These are phyloP conservation scores for Stigmatopora argus DNA, from an alignment of 2,113 vertebrate species.

Conservation along the genomic window DNA sequence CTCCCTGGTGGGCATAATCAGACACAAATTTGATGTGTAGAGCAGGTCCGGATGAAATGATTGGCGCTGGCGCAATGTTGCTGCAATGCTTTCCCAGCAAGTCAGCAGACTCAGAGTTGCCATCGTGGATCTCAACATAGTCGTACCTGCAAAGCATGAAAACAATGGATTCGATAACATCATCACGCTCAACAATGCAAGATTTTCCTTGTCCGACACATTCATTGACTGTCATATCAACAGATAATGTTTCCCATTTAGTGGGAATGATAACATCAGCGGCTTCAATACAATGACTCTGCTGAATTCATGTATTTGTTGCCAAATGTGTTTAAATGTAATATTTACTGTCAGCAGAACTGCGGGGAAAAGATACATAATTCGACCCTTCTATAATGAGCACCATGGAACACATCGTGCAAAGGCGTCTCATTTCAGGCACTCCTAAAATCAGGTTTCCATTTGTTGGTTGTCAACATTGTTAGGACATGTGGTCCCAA, in stretches of 20 bases:
- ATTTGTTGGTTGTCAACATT: not conserved
- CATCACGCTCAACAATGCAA: not conserved
- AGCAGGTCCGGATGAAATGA: slow-evolving; percentile 89
- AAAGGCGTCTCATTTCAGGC: not conserved
- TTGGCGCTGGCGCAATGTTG: slow-evolving; percentile 92
- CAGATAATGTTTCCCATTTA: not conserved
- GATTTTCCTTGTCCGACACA: not conserved
- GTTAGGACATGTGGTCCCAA: too few relatives aligned
- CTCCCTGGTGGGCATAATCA: slow-evolving; percentile 94
- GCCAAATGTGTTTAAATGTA: not conserved
- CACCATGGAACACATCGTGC: not conserved
- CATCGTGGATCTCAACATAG: slow-evolving; percentile 95
- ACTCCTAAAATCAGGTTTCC: not conserved
- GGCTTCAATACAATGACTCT: not conserved
- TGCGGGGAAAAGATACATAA: not conserved
- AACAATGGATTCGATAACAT: not conserved
- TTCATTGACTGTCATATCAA: not conserved
- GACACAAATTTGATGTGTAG: slow-evolving; percentile 95
- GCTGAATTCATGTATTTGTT: not conserved
- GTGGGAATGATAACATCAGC: not conserved
- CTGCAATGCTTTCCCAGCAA: slow-evolving; percentile 94
- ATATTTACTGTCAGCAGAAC: slow-evolving; percentile 6
- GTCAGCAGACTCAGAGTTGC: slow-evolving; percentile 82
- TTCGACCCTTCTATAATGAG: not conserved
- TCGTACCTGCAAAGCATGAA: slow-evolving; percentile 79